phyloP scores from a whole-genome alignment of 2,888 invertebrate species.

The Nomada fucata region DNA sequence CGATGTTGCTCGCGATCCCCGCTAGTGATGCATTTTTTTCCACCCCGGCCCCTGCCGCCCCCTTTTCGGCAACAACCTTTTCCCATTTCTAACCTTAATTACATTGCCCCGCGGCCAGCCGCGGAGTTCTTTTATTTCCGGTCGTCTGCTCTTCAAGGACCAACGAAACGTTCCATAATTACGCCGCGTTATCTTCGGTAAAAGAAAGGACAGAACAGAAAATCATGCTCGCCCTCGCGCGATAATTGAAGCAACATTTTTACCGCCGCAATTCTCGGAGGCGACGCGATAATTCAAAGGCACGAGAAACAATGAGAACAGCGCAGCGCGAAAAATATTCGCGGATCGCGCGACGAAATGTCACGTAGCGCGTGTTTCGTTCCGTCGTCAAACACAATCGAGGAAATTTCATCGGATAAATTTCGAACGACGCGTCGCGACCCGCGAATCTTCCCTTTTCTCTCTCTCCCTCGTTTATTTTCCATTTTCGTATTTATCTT shows the following conservation, averaged over 20 bases:
- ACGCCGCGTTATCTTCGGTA: slow-evolving; percentile 26
- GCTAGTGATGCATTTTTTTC: slow-evolving; percentile 41
- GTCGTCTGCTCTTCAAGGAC: slow-evolving; percentile 16
- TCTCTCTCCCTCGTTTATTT: not conserved
- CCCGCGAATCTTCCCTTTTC: too few species aligned
- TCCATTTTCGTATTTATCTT: not conserved
- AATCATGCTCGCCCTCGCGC: not conserved
- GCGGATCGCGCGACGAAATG: not conserved
- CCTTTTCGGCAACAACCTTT: slow-evolving; percentile 47
- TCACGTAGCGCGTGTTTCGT: not conserved
- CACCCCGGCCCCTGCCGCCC: too few species aligned
- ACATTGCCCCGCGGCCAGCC: slow-evolving; percentile 39
- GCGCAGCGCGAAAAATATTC: not conserved
- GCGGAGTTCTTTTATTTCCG: slow-evolving; percentile 44
- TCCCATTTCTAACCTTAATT: slow-evolving; percentile 61
- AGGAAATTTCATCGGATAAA: not conserved
- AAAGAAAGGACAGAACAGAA: not conserved
- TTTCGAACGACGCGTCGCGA: not conserved
- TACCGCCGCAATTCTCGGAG: not conserved
- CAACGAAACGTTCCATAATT: slow-evolving; percentile 38
- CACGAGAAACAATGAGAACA: not conserved
- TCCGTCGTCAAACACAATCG: not conserved
- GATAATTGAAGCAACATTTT: slow-evolving; percentile 7
- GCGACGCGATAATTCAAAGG: not conserved
- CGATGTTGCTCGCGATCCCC: slow-evolving; percentile 24